These are phyloP conservation scores for Tenebrio molitor DNA, from an alignment of 1,140 invertebrate species.

Conservation along the genomic window DNA sequence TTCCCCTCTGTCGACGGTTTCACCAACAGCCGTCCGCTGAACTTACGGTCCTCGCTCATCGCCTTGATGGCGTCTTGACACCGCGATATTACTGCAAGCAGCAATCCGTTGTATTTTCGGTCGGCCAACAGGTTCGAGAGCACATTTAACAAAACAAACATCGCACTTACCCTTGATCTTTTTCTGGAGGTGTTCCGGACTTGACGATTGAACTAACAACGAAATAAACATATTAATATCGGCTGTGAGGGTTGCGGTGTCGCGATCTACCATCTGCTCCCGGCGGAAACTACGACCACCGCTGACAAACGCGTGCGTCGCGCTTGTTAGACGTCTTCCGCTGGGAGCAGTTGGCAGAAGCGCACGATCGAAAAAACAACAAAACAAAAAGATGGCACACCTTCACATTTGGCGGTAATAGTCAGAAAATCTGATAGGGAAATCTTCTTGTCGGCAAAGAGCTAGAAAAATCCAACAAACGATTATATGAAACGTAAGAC, in stretches of 20 bases:
- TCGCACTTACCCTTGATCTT: constrained; percentile 48
- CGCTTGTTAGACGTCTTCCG: too few species aligned
- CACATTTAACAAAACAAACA: background rate
- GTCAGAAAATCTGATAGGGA: constrained; percentile 57
- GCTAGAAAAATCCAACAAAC: constrained; percentile 51
- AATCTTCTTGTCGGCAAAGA: constrained; percentile 60
- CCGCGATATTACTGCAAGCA: constrained; percentile 58
- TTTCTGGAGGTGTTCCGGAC: constrained; percentile 39
- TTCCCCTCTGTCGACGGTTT: constrained; percentile 33
- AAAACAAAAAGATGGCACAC: constrained; percentile 49
- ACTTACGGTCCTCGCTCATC: constrained; percentile 45
- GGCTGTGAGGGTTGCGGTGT: too few species aligned
- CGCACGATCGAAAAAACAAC: background rate
- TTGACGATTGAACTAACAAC: constrained; percentile 38
- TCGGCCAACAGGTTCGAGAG: background rate
- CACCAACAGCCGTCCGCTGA: constrained; percentile 50
- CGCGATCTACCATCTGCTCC: too few species aligned
- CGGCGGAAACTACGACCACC: too few species aligned
- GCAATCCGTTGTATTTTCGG: constrained; percentile 9
- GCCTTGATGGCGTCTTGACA: constrained; percentile 57
- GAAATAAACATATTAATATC: constrained; percentile 30
- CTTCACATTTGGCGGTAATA: constrained; percentile 54
- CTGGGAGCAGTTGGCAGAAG: too few species aligned
- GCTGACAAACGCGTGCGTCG: too few species aligned
- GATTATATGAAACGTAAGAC: background rate